These are phyloP conservation scores for Dorcus hopei DNA, from an alignment of 2,888 invertebrate genomes.

Conservation along the genomic window DNA sequence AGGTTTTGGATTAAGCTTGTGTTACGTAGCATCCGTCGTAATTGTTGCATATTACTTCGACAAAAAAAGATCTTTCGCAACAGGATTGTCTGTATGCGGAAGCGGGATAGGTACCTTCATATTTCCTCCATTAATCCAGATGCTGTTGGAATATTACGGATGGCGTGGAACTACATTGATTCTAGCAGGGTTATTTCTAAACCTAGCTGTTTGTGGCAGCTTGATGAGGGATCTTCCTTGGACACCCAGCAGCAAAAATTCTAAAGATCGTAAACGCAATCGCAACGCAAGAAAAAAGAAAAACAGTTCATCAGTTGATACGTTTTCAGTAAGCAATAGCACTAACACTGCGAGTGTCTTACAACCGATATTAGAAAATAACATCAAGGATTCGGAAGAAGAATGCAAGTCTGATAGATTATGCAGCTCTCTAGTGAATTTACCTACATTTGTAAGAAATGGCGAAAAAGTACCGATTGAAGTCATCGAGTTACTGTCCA, in stretches of 20 bases:
- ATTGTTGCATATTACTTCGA: slow-evolving; percentile 90
- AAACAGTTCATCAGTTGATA: slow-evolving; percentile 65
- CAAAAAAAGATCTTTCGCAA: slow-evolving; percentile 77
- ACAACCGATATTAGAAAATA: slow-evolving; percentile 53
- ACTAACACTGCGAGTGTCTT: slow-evolving; percentile 61
- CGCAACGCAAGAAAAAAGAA: slow-evolving; percentile 55
- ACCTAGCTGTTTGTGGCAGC: slow-evolving; percentile 77
- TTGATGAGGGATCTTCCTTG: slow-evolving; percentile 76
- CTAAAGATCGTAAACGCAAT: slow-evolving; percentile 60
- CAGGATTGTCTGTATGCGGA: slow-evolving; percentile 82
- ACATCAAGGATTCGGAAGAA: slow-evolving; percentile 28
- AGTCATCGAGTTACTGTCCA: slow-evolving; percentile 69
- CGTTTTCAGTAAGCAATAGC: slow-evolving; percentile 67
- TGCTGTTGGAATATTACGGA: slow-evolving; percentile 71
- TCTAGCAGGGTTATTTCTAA: slow-evolving; percentile 74
- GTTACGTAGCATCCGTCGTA: slow-evolving; percentile 87
- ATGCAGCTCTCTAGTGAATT: slow-evolving; percentile 76
- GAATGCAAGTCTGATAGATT: slow-evolving; percentile 48
- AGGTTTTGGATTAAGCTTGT: slow-evolving; percentile 80
- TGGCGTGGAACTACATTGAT: slow-evolving; percentile 84
- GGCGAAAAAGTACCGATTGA: slow-evolving; percentile 76
- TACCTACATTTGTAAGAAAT: slow-evolving; percentile 79
- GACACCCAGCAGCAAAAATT: slow-evolving; percentile 61
- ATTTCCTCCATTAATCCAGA: slow-evolving; percentile 76
- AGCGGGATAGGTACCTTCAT: slow-evolving; percentile 86